phyloP scores from a whole-genome alignment of 2,113 vertebrate species.

The Lasiurus cinereus region DNA sequence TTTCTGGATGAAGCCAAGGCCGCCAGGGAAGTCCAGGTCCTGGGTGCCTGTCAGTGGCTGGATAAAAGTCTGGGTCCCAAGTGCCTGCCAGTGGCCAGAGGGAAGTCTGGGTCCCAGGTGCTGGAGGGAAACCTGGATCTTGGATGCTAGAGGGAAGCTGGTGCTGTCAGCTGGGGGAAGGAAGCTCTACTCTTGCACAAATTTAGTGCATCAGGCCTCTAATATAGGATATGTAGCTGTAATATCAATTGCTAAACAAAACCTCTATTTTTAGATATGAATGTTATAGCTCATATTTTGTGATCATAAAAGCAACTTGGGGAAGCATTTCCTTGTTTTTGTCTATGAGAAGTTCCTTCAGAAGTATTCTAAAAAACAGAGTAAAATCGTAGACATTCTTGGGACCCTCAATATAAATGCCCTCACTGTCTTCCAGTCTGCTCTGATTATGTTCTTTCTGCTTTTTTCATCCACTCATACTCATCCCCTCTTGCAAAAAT shows the following conservation, averaged over 20 bases:
- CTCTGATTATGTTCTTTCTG: background rate
- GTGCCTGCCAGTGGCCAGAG: too few species aligned
- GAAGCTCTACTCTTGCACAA: too few species aligned
- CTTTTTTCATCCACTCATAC: background rate
- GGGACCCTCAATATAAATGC: background rate
- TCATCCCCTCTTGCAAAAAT: background rate
- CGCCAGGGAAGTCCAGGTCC: too few species aligned
- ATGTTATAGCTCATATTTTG: background rate
- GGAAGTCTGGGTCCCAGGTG: too few species aligned
- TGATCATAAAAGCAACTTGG: background rate
- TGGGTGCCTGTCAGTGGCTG: too few species aligned
- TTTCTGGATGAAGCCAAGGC: too few species aligned
- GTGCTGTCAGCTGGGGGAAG: too few species aligned
- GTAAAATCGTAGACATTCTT: background rate
- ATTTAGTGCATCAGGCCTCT: too few species aligned
- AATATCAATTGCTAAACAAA: background rate
- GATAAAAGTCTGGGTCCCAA: too few species aligned
- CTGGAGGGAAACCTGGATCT: too few species aligned
- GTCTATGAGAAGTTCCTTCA: background rate
- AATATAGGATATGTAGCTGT: too few species aligned
- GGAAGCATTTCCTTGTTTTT: background rate
- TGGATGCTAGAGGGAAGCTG: too few species aligned
- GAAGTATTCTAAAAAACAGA: background rate
- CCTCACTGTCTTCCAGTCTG: background rate
- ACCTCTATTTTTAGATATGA: background rate